Percentiles rank a stretch among this genome's conserved stretches.
These are phyloP conservation scores for Podilymbus podiceps DNA, from an alignment of 2,113 vertebrate genomes.

Conservation along the genomic window DNA sequence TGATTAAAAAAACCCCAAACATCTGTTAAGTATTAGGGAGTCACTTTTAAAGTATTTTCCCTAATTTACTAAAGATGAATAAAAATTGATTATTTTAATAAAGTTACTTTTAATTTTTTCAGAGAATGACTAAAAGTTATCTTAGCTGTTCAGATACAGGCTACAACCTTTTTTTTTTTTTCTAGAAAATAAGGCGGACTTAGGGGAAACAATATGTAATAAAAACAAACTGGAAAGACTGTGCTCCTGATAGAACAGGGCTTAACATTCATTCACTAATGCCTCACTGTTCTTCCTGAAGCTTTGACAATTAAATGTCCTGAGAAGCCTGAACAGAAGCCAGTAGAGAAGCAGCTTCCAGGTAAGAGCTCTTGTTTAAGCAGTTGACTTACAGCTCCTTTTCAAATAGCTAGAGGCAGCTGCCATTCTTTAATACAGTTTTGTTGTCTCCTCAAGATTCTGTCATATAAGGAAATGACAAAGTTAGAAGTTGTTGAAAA, in stretches of 20 bases:
- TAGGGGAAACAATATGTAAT: neutral
- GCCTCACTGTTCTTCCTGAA: constrained; percentile 29
- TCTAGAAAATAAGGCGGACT: neutral
- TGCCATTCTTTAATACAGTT: neutral
- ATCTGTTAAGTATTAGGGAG: neutral
- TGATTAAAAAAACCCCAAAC: neutral
- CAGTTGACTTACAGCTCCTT: neutral
- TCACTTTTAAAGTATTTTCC: neutral
- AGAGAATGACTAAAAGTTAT: neutral
- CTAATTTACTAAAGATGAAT: neutral
- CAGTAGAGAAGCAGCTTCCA: constrained; percentile 87
- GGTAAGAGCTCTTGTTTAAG: constrained; percentile 72
- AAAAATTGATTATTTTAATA: neutral
- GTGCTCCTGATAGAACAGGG: neutral
- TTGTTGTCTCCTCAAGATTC: neutral
- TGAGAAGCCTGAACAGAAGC: constrained; percentile 72
- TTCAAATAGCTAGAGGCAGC: neutral
- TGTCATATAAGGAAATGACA: neutral
- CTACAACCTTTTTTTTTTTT: neutral
- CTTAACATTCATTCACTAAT: neutral
- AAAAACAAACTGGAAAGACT: neutral
- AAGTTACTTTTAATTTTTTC: neutral
- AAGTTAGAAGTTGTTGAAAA: neutral
- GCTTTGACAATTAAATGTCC: constrained; percentile 87
- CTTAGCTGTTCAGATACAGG: neutral